A percentile compares a stretch with the other conserved stretches of the same genome.
These are phyloP conservation scores for Periophthalmodon schlosseri DNA, from an alignment of 2,113 vertebrate genomes.

Conservation along the genomic window DNA sequence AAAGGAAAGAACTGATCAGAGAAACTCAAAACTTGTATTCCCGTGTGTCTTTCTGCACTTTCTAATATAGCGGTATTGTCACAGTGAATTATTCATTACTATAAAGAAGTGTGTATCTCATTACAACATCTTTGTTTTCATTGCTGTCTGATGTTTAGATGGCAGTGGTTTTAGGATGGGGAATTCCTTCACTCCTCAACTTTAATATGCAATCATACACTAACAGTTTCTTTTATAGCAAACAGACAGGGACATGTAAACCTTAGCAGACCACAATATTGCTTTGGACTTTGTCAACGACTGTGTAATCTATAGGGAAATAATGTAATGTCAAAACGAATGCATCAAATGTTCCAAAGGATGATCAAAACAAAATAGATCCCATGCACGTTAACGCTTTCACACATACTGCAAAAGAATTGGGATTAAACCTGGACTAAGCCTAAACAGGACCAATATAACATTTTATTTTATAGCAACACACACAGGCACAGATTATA, in stretches of 20 bases:
- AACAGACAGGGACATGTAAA: background rate
- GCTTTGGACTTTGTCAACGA: background rate
- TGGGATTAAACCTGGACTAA: no score
- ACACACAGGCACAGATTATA: background rate
- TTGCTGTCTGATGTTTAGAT: no score
- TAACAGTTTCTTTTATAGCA: background rate
- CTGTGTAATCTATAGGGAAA: background rate
- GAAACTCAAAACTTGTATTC: background rate
- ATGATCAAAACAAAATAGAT: no score
- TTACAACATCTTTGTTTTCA: no score
- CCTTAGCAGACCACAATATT: background rate
- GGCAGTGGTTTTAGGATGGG: background rate
- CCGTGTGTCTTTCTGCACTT: background rate
- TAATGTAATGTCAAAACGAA: no score
- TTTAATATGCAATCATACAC: background rate
- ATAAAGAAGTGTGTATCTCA: no score
- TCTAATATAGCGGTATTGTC: no score
- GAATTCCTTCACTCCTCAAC: background rate
- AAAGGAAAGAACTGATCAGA: background rate
- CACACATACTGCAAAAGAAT: no score
- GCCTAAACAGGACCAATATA: no score
- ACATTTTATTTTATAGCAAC: background rate
- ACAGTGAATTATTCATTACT: no score
- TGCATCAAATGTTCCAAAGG: no score
- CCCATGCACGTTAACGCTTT: no score